Evolutionary conservation across 2,113 vertebrate species (phyloP), one percentile per base, ranked within the genome.

Genomic region (Noctilio leporinus): DNA sequence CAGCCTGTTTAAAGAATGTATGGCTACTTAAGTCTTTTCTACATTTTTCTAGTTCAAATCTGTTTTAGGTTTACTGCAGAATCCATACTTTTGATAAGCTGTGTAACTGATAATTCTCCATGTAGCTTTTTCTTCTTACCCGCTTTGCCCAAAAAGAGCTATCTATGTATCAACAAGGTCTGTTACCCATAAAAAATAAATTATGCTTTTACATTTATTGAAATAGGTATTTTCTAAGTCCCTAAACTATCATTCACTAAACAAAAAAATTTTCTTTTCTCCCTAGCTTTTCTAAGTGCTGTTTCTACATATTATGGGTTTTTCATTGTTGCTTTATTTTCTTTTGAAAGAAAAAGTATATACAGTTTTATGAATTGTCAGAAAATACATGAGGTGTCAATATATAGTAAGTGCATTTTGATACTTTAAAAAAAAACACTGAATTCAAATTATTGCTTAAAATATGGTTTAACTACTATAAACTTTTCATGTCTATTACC

Each of bases 361-460:
- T n/a, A 82, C 15, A 65, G 40, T 55, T 89, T 88, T 64, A 82
- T 7, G 86, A 16, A 49, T 8, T 75, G 35, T 86, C 57, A 86
- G 40, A 89, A 86, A 86, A 81, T 10, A 92, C 30, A 78, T 7
- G 51, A 78, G 7, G 30, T 45, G 3, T 49, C 55, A 78, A 80
- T 53, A 94, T 55, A 94, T 4, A 19, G 35, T 80, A 57, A 26
- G 15, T 64, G 2, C 89, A 17, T 81, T 89, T 89, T 91, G 64
- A 92, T 75, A 72, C 38, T 76, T 88, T 72, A 2, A 78, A 70
- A 92, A 76, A 59, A 67, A 80, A 88, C 10, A 85, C 0, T 94
- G 49, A 86, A 75, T 92, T 91, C 55, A 89, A 96, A 80, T 91
- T 65, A 40, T 62, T 95, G 38, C 55, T 78, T 89, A 88, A 81